Percentiles rank a stretch among this genome's conserved stretches.
Evolutionary conservation across 2,113 vertebrate species (phyloP).

Genomic region (Caretta caretta): DNA sequence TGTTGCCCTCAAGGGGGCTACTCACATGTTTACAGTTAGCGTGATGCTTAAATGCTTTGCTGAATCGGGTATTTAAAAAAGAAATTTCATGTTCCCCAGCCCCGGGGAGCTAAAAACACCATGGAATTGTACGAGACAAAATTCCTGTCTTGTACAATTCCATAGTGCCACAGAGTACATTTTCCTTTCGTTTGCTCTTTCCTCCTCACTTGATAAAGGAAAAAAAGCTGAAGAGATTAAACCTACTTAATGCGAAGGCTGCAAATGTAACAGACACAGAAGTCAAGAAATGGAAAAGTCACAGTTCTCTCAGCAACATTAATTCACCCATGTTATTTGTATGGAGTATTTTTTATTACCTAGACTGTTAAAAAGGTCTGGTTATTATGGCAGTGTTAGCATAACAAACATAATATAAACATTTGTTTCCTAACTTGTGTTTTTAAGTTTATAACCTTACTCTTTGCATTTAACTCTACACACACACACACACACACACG

Average conservation of each 20-base stretch:
- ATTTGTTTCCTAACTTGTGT: not conserved
- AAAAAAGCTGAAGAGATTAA: not conserved
- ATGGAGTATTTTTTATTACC: not conserved
- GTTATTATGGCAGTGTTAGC: not conserved
- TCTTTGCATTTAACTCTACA: not conserved
- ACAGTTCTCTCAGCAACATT: not conserved
- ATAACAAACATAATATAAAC: not conserved
- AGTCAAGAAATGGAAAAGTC: not conserved
- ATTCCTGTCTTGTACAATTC: not conserved
- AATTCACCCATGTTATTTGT: not conserved
- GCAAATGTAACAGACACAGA: not conserved
- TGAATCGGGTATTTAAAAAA: not conserved
- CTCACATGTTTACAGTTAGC: fast-evolving
- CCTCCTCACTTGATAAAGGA: not conserved
- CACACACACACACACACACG: no score
- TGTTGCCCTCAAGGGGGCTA: not conserved
- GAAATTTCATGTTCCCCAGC: not conserved
- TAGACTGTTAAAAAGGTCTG: not conserved
- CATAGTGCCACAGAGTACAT: not conserved
- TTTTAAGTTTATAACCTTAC: not conserved
- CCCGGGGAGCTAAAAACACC: not conserved
- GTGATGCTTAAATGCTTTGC: fast-evolving
- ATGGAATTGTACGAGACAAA: not conserved
- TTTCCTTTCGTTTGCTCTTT: not conserved
- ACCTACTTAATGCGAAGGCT: not conserved